phyloP scores from a whole-genome alignment of 1,140 invertebrate species.

The Drosophila busckii region DNA sequence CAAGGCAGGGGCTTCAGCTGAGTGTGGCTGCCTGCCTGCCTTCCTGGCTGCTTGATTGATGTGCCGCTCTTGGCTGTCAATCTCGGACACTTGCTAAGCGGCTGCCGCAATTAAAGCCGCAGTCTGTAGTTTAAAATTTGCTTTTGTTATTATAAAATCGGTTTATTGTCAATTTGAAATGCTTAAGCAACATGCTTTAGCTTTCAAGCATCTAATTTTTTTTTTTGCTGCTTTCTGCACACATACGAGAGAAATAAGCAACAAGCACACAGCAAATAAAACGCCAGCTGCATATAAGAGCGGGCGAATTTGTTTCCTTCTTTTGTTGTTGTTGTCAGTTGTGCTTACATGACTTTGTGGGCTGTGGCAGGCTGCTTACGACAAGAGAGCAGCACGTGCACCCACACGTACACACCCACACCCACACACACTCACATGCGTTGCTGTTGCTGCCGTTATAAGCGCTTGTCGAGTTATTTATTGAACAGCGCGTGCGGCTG shows the following conservation, averaged over 20 bases:
- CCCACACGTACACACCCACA: too few species aligned
- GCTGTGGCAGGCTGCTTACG: conserved; percentile 12
- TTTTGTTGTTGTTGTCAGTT: too few species aligned
- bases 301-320: conserved; percentile 43
- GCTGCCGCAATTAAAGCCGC: too few species aligned
- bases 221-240: too few species aligned
- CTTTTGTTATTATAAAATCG: conserved; percentile 19
- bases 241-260: background rate
- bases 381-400: conserved; percentile 19
- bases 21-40: too few species aligned
- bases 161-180: conserved; percentile 69
- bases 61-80: conserved; percentile 24
- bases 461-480: conserved; percentile 27
- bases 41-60: conserved; percentile 21
- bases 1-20: too few species aligned
- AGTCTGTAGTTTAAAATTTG: conserved; percentile 34
- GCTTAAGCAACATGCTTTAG: too few species aligned
- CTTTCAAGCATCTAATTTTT: too few species aligned
- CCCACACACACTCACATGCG: conserved; percentile 14
- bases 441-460: conserved; percentile 11
- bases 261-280: conserved; percentile 23
- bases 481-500: conserved; percentile 22
- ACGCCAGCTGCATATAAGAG: conserved; percentile 58
- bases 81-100: conserved; percentile 11
- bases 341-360: conserved; percentile 32